Evolutionary conservation across 2,797 vertebrate genomes (phyloP).

Genomic region (Ctenochaetus hawaiiensis): DNA sequence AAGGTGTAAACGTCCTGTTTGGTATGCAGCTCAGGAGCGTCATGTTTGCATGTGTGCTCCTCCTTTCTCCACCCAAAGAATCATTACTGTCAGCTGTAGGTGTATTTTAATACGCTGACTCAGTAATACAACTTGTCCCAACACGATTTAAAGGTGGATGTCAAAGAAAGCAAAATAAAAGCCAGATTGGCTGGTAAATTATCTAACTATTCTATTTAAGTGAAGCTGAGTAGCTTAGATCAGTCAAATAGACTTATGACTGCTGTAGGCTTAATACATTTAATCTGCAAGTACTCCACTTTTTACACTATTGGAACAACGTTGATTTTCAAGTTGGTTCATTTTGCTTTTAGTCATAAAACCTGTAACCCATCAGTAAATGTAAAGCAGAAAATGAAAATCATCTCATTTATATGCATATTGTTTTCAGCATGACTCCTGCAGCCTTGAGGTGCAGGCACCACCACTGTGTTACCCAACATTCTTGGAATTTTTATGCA

Average conservation of each 20-base stretch:
- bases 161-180: background rate
- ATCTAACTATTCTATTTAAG: background rate
- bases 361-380: background rate
- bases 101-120: constrained; percentile 28
- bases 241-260: background rate
- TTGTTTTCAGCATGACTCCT: background rate
- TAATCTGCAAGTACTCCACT: background rate
- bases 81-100: constrained; percentile 12
- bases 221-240: background rate
- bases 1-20: background rate
- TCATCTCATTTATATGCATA: no score
- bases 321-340: background rate
- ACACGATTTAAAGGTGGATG: constrained; percentile 28
- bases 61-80: background rate
- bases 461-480: background rate
- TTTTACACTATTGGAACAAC: background rate
- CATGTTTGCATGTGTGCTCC: background rate
- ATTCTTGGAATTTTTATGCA: constrained; percentile 7
- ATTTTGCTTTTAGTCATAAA: no score
- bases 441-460: constrained; percentile 1
- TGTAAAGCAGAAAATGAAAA: background rate
- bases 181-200: background rate
- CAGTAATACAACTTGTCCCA: constrained; percentile 19
- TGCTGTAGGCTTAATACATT: background rate
- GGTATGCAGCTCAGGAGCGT: constrained; percentile 2